phyloP scores from a whole-genome alignment of 2,888 invertebrate genomes.

The Drosophila trichaetosa region DNA sequence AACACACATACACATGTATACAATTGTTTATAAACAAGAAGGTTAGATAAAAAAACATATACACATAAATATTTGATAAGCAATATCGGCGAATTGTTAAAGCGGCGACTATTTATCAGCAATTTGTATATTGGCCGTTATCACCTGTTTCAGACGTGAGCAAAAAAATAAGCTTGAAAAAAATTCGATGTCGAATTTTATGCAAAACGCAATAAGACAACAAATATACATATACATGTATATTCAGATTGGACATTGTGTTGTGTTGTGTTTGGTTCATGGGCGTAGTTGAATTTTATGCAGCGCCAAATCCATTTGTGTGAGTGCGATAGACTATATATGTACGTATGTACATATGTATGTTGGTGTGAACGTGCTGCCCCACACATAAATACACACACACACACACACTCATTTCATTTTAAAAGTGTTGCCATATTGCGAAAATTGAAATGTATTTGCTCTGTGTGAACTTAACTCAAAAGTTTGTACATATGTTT shows the following conservation, averaged over 20 bases:
- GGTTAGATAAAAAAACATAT: conserved; percentile 8
- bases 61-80: conserved; percentile 32
- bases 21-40: conserved; percentile 56
- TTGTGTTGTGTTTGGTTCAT: conserved; percentile 38
- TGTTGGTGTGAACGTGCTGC: conserved; percentile 36
- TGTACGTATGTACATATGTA: neutral
- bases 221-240: conserved; percentile 2
- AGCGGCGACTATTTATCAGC: conserved; percentile 7
- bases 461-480: conserved; percentile 41
- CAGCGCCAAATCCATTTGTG: conserved; percentile 41
- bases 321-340: conserved; percentile 17
- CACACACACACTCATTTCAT: conserved; percentile 17
- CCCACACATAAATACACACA: conserved; percentile 26
- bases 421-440: conserved; percentile 53
- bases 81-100: conserved; percentile 26
- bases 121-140: conserved; percentile 32
- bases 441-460: conserved; percentile 56
- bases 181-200: conserved; percentile 47
- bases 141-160: conserved; percentile 42
- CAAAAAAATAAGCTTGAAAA: conserved; percentile 19
- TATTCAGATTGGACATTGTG: conserved; percentile 25
- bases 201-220: conserved; percentile 59
- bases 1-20: conserved; percentile 1
- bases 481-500: conserved; percentile 10
- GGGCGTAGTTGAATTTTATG: conserved; percentile 43